A percentile compares a stretch with the other conserved stretches of the same genome.
phyloP scores from a whole-genome alignment of 92 coral and sea anemone genomes.

The Umimayanthus chanpuru region DNA sequence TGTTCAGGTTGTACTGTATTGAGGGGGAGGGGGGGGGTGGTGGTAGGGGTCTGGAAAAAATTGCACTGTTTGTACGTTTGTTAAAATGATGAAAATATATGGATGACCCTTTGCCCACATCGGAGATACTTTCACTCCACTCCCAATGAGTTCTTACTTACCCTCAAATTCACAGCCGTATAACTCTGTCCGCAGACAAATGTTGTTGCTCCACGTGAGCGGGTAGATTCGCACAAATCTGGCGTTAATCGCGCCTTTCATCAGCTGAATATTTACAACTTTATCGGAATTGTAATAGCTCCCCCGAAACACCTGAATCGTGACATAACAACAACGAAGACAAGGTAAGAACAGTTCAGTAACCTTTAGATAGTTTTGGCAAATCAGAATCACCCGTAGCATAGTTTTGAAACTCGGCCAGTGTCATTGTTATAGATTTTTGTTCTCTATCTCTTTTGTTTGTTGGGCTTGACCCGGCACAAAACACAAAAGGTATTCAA shows the following conservation, averaged over 20 bases:
- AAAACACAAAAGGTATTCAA: too few species aligned
- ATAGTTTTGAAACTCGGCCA: too few species aligned
- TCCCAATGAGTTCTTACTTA: slow-evolving; percentile 30
- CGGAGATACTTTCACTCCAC: neutral
- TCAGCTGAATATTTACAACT: slow-evolving; percentile 48
- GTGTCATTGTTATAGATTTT: too few species aligned
- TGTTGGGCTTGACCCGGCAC: too few species aligned
- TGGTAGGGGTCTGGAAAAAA: too few species aligned
- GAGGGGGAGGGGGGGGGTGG: too few species aligned
- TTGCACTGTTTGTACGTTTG: too few species aligned
- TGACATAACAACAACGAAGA: neutral
- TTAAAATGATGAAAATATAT: too few species aligned
- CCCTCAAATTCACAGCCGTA: slow-evolving; percentile 89
- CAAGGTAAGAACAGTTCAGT: neutral
- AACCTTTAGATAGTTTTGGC: neutral
- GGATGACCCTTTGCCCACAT: too few species aligned
- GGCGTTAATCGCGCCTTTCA: slow-evolving; percentile 68
- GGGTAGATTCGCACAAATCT: slow-evolving; percentile 86
- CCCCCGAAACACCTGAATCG: slow-evolving; percentile 59
- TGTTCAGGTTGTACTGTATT: too few species aligned
- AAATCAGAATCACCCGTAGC: too few species aligned
- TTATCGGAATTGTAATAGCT: slow-evolving; percentile 44
- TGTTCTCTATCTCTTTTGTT: too few species aligned
- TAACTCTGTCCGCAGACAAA: slow-evolving; percentile 84
- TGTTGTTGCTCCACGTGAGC: slow-evolving; percentile 62